Percentiles rank a stretch among this genome's conserved stretches.
phyloP scores from a whole-genome alignment of 2,113 vertebrate species.

The Burhinus oedicnemus region DNA sequence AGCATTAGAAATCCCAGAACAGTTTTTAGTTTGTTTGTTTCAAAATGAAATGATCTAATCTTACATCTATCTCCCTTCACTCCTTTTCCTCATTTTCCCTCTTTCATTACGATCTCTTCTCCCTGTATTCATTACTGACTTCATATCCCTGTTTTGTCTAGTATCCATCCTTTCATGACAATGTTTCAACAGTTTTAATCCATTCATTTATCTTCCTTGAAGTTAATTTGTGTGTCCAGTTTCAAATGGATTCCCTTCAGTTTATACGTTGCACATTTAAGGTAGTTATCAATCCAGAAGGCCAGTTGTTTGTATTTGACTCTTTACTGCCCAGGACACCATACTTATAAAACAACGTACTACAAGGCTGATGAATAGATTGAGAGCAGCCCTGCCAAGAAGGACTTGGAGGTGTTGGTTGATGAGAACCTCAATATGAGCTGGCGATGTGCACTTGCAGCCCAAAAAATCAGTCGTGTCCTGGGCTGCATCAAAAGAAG shows the following conservation, averaged over 20 bases:
- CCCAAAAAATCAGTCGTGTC: accelerated
- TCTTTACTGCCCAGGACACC: neutral
- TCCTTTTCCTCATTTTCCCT: neutral
- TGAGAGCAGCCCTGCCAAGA: neutral
- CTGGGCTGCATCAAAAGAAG: neutral
- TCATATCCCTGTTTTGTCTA: neutral
- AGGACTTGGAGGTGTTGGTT: neutral
- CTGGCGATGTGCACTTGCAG: accelerated
- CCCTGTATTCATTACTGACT: neutral
- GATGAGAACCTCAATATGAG: neutral
- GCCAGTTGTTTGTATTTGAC: neutral
- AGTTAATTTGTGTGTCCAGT: neutral
- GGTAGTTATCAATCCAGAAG: neutral
- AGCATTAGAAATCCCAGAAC: neutral
- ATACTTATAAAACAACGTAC: neutral
- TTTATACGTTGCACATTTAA: neutral
- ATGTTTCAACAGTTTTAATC: neutral
- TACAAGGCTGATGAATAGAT: accelerated
- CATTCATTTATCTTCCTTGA: neutral
- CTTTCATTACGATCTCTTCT: neutral
- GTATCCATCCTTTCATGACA: neutral
- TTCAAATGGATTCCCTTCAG: neutral
- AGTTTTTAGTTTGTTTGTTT: neutral
- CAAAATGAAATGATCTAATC: neutral
- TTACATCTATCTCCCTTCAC: neutral